Evolutionary conservation across 2,797 vertebrate genomes (phyloP).

Genomic region (Octomys mimax): DNA sequence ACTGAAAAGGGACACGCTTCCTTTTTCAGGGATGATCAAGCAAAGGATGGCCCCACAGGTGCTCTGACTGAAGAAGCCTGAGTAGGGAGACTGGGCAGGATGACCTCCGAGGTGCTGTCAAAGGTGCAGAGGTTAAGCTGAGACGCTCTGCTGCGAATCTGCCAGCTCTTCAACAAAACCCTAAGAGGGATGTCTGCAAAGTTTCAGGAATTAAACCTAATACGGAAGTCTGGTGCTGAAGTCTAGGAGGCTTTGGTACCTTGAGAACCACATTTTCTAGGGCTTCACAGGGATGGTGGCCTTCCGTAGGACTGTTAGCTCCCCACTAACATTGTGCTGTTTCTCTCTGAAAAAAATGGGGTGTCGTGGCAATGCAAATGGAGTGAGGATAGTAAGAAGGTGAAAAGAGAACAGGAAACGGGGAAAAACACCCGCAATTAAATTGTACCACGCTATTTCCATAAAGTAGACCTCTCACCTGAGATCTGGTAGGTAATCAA

Average conservation of each 20-base stretch:
- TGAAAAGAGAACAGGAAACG: slow-evolving; percentile 48
- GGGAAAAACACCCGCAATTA: slow-evolving; percentile 76
- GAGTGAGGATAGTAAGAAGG: neutral
- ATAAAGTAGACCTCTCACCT: slow-evolving; percentile 76
- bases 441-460: slow-evolving; percentile 66
- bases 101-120: neutral
- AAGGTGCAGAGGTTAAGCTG: neutral
- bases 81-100: neutral
- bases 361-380: neutral
- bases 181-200: neutral
- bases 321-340: neutral
- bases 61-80: neutral
- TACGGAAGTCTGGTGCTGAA: too few species aligned
- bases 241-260: neutral
- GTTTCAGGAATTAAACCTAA: neutral
- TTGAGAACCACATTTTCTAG: neutral
- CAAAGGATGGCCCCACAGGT: neutral
- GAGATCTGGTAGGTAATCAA: slow-evolving; percentile 78
- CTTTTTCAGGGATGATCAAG: neutral
- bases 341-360: slow-evolving; percentile 4
- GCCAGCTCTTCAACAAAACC: neutral
- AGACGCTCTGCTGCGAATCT: neutral
- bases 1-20: neutral
- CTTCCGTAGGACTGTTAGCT: neutral
- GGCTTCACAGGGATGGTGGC: neutral